phyloP scores from a whole-genome alignment of 2,888 invertebrate species.

The Brachyopa scutellaris region DNA sequence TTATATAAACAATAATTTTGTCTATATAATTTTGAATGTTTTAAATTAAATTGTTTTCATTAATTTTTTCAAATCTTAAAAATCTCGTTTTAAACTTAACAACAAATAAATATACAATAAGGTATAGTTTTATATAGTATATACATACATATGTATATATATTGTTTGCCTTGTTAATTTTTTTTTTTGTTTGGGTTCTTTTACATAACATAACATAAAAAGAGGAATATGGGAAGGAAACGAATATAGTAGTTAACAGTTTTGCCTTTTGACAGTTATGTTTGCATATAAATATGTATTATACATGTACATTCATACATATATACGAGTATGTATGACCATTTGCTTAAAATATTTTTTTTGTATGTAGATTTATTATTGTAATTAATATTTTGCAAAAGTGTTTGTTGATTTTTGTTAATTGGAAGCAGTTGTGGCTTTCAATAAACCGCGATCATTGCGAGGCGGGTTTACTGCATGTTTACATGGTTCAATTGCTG shows the following conservation, averaged over 20 bases:
- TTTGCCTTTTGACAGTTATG: constrained; percentile 21
- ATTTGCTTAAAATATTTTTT: constrained; percentile 23
- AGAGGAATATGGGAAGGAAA: constrained; percentile 55
- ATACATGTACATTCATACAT: constrained; percentile 3
- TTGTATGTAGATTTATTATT: constrained; percentile 29
- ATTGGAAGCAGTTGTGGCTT: constrained; percentile 75
- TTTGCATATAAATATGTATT: constrained; percentile 18
- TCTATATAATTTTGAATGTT: constrained; percentile 51
- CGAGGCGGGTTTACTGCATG: constrained; percentile 73
- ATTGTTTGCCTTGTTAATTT: constrained; percentile 26
- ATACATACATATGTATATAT: constrained; percentile 2
- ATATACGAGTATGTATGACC: constrained; percentile 20
- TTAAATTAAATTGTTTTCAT: constrained; percentile 12
- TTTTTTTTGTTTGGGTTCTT: constrained; percentile 14
- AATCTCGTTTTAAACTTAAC: constrained; percentile 73
- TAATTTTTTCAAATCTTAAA: constrained; percentile 51
- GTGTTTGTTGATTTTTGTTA: constrained; percentile 51
- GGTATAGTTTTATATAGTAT: constrained; percentile 43
- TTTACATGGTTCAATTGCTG: constrained; percentile 74
- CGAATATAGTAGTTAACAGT: constrained; percentile 53
- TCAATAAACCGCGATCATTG: constrained; percentile 74
- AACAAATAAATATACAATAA: constrained; percentile 74
- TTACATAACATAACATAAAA: constrained; percentile 48
- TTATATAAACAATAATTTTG: constrained; percentile 61
- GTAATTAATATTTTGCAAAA: constrained; percentile 19